Base-by-base conservation (phyloP, 2,113 vertebrate genomes). In the Sinocyclocheilus grahami region DNA sequence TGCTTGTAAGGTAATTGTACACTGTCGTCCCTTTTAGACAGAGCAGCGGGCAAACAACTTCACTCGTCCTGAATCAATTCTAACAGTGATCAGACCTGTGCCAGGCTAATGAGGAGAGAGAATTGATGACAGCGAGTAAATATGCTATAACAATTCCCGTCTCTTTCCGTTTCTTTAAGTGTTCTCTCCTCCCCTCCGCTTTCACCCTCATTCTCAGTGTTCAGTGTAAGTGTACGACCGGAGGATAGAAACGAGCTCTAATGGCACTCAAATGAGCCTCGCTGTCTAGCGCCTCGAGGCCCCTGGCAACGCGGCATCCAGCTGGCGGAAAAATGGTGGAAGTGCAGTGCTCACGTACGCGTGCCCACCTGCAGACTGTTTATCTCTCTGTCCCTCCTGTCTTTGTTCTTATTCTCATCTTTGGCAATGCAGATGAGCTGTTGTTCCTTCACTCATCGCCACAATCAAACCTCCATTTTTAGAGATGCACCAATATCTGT, bases 181-280 rank as follows among this genome's bases (percentile, higher is more conserved):
- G 71, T 60, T 58, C 6, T 10, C 60, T 55, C 46, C 87, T 39
- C n/a, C 24, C 11, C 46, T 39, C 63, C 1, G 82, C 48, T 86
- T 37, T n/a, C 48, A 67, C n/a, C 27, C 60, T 37, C 24, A 67
- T 51, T 62, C 0, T 20, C 30, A 14, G 42, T 72, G 39, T 33
- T 76, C 55, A 58, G 72, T 58, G 58, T 83, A 87, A 87, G 65
- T 78, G 74, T 39, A 77, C 55, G 30, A 53, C 60, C 63, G 30
- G 51, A 42, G 42, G 42, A 42, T 42, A 42, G 42, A 42, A 42
- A 42, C 78, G 39, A 24, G 18, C n/a, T 83, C n/a, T 83, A 83
- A 87, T 83, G 82, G 82, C 48, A 62, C 81, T 84, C 48, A 87
- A 72, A 87, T 87, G 24, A 87, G 69, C 69, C 30, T 84, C 55